Percentiles rank a stretch among this genome's conserved stretches.
Evolutionary conservation across 2,113 vertebrate species (phyloP).

Genomic region (Synchiropus splendidus): DNA sequence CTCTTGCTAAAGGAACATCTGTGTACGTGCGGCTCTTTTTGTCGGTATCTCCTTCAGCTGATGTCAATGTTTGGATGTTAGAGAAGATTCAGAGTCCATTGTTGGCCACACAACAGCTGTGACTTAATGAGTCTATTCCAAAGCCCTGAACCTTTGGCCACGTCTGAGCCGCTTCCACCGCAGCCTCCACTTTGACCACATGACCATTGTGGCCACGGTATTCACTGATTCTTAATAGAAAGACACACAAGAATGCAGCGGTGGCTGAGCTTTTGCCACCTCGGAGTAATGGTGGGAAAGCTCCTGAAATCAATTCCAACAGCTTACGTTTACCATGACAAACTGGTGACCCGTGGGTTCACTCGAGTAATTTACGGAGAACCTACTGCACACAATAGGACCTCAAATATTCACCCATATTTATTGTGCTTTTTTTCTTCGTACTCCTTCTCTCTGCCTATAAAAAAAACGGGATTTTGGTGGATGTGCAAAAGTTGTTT

Average conservation of each 20-base stretch:
- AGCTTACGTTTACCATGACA: slow-evolving; percentile 58
- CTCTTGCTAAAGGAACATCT: too few species aligned
- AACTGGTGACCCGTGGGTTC: slow-evolving; percentile 51
- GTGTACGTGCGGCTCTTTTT: too few species aligned
- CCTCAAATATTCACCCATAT: slow-evolving; percentile 9
- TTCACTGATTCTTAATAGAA: slow-evolving; percentile 62
- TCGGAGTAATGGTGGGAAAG: slow-evolving; percentile 50
- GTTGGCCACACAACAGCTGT: slow-evolving; percentile 60
- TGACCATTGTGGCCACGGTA: slow-evolving; percentile 56
- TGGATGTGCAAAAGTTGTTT: too few species aligned
- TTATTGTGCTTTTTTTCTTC: slow-evolving; percentile 4
- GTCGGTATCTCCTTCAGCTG: too few species aligned
- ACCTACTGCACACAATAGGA: slow-evolving; percentile 17
- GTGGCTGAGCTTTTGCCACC: slow-evolving; percentile 44
- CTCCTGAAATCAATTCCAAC: slow-evolving; percentile 50
- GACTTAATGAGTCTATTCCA: slow-evolving; percentile 62
- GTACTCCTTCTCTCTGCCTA: slow-evolving; percentile 1
- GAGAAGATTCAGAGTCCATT: slow-evolving; percentile 44
- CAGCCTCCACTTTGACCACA: slow-evolving; percentile 59
- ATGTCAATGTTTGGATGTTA: slow-evolving; percentile 29
- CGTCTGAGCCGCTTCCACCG: slow-evolving; percentile 50
- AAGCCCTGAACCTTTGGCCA: slow-evolving; percentile 47
- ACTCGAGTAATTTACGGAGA: slow-evolving; percentile 40
- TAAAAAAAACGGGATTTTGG: too few species aligned
- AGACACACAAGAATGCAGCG: slow-evolving; percentile 60